Evolutionary conservation across 2,113 vertebrate species (phyloP), one percentile per base, ranked within the genome.

Genomic region (Nycticryphes semicollaris): DNA sequence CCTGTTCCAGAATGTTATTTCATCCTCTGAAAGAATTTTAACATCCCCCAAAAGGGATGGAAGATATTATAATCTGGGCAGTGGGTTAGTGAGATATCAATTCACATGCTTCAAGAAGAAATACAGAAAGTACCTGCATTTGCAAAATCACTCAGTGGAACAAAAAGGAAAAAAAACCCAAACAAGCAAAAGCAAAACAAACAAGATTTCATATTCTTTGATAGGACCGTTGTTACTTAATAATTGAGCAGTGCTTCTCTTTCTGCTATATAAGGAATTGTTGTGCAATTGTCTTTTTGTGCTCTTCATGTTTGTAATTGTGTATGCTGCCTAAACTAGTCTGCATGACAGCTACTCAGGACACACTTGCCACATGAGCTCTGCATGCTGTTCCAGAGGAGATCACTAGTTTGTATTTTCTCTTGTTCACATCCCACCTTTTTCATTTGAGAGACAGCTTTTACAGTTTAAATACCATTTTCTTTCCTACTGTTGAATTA

Each of bases 171-270:
- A 50, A 18, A 48, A 51, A 24, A 47, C 45, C 45, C 18, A 66
- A 6, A 19, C 15, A 33, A 50, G 6, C 19, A 5, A 62, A 16
- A 1, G 1, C 7, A 41, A 66, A 81, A 2, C 8, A 50, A 9
- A 3, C 3, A 84, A 72, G 19, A 33, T 50, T 63, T 68, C 39
- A 73, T 24, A 56, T 89, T 72, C 41, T 87, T 23, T 82, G 47
- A 21, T 27, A 78, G 47, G 24, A 51, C 12, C 31, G 35, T 21
- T 53, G 8, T 67, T 41, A 35, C 20, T 63, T 51, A 67, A 54
- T 13, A 75, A 67, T 0, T 66, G 41, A 66, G n/a, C 9, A 7
- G 14, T 51, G 53, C 33, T 81, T 88, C 57, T 85, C 24, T 27
- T 76, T 53, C 41, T 37, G n/a, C 15, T 54, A 7, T n/a, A 24